Conservation (phyloP, 1,140 invertebrate species). For the Dolichoris vasculosae region DNA sequence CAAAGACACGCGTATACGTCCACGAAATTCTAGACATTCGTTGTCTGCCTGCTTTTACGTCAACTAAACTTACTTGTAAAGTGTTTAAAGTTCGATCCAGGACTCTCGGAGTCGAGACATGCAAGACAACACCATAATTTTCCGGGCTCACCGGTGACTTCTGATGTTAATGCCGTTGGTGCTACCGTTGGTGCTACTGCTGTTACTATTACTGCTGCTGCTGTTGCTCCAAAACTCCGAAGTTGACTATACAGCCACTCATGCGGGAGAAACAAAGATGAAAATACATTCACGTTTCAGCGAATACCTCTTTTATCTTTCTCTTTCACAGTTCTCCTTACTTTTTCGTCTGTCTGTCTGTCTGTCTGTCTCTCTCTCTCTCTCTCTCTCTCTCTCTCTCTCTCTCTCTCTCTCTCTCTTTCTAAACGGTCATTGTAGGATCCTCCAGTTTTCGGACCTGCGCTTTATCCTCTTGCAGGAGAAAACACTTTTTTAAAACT, state of each 20-base stretch:
- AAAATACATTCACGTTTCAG: constrained; percentile 4
- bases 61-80: not conserved
- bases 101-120: not conserved
- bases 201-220: not conserved
- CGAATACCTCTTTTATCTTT: not conserved
- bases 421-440: not conserved
- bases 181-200: no score
- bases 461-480: no score
- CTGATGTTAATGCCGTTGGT: not conserved
- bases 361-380: no score
- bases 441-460: not conserved
- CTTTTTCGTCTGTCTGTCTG: not conserved
- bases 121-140: constrained; percentile 32
- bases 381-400: not conserved
- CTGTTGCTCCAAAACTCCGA: not conserved
- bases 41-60: not conserved
- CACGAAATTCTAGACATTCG: not conserved
- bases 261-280: not conserved
- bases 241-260: not conserved
- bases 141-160: constrained; percentile 11
- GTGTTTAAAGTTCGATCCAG: not conserved
- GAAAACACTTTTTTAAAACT: not conserved
- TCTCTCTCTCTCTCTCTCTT: not conserved
- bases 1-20: not conserved
- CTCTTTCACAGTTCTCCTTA: not conserved